Evolutionary conservation across 2,888 invertebrate species (phyloP).

Genomic region (Nysson spinosus): DNA sequence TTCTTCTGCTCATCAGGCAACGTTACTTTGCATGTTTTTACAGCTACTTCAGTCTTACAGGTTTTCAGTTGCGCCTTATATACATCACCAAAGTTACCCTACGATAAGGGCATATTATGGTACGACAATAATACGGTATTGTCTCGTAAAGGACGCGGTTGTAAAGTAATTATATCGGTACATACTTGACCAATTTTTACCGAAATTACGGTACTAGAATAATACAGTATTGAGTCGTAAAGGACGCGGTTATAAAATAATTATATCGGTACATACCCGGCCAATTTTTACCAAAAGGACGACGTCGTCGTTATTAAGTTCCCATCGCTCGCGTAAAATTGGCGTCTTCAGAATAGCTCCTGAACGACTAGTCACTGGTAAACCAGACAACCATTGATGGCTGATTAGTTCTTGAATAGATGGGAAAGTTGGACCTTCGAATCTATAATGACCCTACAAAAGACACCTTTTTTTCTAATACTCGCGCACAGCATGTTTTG

Average conservation of each 20-base stretch:
- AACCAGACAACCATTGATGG: slow-evolving; percentile 91
- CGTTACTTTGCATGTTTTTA: slow-evolving; percentile 96
- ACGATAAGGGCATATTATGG: no score
- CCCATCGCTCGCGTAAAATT: slow-evolving; percentile 94
- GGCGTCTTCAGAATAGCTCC: slow-evolving; percentile 92
- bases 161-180: background rate
- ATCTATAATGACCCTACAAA: slow-evolving; percentile 91
- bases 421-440: slow-evolving; percentile 96
- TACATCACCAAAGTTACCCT: slow-evolving; percentile 99
- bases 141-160: background rate
- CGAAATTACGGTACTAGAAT: slow-evolving; percentile 85
- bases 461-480: background rate
- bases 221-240: slow-evolving; percentile 21
- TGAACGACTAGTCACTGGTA: slow-evolving; percentile 94
- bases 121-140: no score
- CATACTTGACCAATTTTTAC: slow-evolving; percentile 95
- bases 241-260: background rate
- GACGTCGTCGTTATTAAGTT: slow-evolving; percentile 96
- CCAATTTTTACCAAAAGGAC: slow-evolving; percentile 95
- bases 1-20: slow-evolving; percentile 95
- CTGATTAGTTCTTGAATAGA: slow-evolving; percentile 94
- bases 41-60: slow-evolving; percentile 92
- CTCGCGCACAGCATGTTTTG: background rate
- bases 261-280: slow-evolving; percentile 81
- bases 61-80: slow-evolving; percentile 93